phyloP scores from a whole-genome alignment of 2,113 vertebrate genomes.

The Chaenocephalus aceratus region DNA sequence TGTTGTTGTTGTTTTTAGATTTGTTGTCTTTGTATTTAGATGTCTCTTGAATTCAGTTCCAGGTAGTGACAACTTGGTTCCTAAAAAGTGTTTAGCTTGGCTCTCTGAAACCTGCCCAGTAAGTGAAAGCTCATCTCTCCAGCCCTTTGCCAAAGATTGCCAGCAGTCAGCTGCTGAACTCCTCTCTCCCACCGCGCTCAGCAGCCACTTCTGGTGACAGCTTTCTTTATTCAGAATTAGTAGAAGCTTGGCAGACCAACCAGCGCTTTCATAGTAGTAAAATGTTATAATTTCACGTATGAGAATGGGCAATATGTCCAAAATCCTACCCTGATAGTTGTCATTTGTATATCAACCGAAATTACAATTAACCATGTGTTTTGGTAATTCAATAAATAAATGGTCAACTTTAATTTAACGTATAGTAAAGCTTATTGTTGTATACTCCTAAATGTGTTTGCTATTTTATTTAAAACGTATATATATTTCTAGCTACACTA shows the following conservation, averaged over 20 bases:
- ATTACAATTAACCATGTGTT: too few species aligned
- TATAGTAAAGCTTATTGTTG: too few species aligned
- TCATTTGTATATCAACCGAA: too few species aligned
- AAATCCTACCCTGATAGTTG: too few species aligned
- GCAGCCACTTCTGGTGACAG: constrained; percentile 30
- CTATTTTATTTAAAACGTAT: too few species aligned
- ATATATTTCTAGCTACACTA: too few species aligned
- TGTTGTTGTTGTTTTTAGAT: background rate
- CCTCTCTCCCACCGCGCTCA: constrained; percentile 23
- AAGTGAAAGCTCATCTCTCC: constrained; percentile 66
- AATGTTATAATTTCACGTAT: constrained; percentile 8
- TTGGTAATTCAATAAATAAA: too few species aligned
- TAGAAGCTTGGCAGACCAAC: background rate
- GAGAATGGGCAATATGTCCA: too few species aligned
- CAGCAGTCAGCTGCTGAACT: constrained; percentile 51
- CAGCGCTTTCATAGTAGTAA: constrained; percentile 6
- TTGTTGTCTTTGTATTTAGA: background rate
- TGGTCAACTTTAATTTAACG: too few species aligned
- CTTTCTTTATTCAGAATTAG: constrained; percentile 24
- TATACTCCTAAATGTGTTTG: too few species aligned
- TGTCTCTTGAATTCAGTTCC: constrained; percentile 10
- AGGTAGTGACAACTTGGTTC: constrained; percentile 14
- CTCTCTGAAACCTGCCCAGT: constrained; percentile 51
- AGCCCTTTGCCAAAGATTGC: constrained; percentile 40
- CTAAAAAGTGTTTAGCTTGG: constrained; percentile 14